Base-by-base conservation (phyloP, 2,888 invertebrate species). In the Dynastes hyllus region DNA sequence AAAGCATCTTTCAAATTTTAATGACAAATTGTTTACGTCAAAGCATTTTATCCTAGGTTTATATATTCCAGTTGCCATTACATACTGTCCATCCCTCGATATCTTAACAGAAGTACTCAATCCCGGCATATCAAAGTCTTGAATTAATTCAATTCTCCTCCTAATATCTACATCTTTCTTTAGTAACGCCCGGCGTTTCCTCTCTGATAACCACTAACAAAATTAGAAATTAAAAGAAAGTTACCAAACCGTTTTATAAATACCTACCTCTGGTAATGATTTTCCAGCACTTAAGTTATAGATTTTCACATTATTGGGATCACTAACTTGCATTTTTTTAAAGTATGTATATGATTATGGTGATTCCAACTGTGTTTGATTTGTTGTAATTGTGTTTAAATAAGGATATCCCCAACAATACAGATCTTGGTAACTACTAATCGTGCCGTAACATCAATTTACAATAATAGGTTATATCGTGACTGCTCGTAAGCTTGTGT, bases 91-190 rank as follows among this genome's bases (percentile, higher is more conserved):
- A 91, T 99, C 98, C 84, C 92, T 94, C 8, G 98, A 96, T 81
- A 97, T 92, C 85, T 93, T 92, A 32, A 99, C 92, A 75, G 93
- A 93, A 22, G 94, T 95, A 86, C 98, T 97, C 0, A 99, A 92
- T 70, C 94, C 97, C 37, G 99, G 99, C 99, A 99, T 99, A 84
- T 98, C 97, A 91, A 99, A 99, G 87, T 99, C 99, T 90, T 99
- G 99, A 83, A 99, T 96, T 61, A 99, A 93, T 89, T 99, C 97
- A 84, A 99, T 97, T 86, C 98, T 92, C 83, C 95, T 92, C 83
- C 97, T 92, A 69, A 98, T 91, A 87, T 98, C 98, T 55, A 95
- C 94, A 93, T 97, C 95, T 89, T 96, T 96, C 88, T 96, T 96
- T 75, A 96, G 91, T 81, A 97, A 90, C 6, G 93, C 92, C 83